A percentile compares a stretch with the other conserved stretches of the same genome.
These are phyloP conservation scores for Pyrrhia umbra DNA, from an alignment of 2,888 invertebrate genomes.

Conservation along the genomic window DNA sequence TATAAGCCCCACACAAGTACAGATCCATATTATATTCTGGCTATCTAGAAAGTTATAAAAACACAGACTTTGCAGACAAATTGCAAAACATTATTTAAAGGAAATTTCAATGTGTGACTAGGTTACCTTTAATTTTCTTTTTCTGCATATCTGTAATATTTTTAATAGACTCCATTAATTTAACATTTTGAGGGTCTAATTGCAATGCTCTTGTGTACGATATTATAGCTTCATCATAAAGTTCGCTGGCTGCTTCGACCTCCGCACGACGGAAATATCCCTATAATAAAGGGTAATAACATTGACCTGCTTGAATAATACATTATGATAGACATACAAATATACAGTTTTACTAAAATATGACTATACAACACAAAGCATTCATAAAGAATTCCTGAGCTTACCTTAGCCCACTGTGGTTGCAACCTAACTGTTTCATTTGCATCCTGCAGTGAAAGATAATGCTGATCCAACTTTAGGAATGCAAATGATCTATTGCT, in stretches of 20 bases:
- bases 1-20: constrained; percentile 93
- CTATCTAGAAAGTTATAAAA: constrained; percentile 87
- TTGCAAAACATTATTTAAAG: background rate
- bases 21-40: constrained; percentile 93
- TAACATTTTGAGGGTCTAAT: constrained; percentile 92
- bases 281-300: constrained; percentile 72
- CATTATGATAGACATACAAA: background rate
- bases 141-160: constrained; percentile 90
- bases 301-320: background rate
- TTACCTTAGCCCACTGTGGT: constrained; percentile 94
- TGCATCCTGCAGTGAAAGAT: constrained; percentile 94
- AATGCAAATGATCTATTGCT: constrained; percentile 96
- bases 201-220: constrained; percentile 92
- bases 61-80: no score
- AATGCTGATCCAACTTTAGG: constrained; percentile 94
- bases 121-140: constrained; percentile 91
- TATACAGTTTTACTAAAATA: no score
- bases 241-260: constrained; percentile 92
- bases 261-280: constrained; percentile 94
- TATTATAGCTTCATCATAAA: constrained; percentile 92
- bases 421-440: constrained; percentile 93
- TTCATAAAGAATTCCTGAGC: background rate
- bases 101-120: background rate
- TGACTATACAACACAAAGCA: no score
- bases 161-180: constrained; percentile 91